A percentile compares a stretch with the other conserved stretches of the same genome.
Conservation (phyloP, 2,797 vertebrate species). For the Sebastolobus altivelis region DNA sequence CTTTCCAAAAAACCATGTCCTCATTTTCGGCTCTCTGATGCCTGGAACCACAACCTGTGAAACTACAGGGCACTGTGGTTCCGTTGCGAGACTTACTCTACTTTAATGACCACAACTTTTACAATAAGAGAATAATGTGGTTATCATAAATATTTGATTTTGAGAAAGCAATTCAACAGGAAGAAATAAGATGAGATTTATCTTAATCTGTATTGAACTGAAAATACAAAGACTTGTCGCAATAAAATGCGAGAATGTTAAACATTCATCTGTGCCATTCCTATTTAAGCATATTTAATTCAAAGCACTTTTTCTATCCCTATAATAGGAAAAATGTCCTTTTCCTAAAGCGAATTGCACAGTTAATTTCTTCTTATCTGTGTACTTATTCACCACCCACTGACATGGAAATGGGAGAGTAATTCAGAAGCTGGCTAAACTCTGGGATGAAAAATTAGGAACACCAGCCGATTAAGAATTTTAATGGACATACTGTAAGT, state of each 20-base stretch:
- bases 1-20: conserved; percentile 51
- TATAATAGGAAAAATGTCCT: conserved; percentile 27
- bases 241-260: conserved; percentile 17
- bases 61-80: background rate
- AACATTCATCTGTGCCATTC: conserved; percentile 29
- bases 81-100: conserved; percentile 12
- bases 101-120: conserved; percentile 5
- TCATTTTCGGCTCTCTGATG: conserved; percentile 54
- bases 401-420: conserved; percentile 20
- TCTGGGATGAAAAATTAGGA: conserved; percentile 5
- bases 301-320: conserved; percentile 24
- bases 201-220: conserved; percentile 29
- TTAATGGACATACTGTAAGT: conserved; percentile 1
- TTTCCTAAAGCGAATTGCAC: conserved; percentile 31
- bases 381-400: conserved; percentile 43
- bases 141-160: conserved; percentile 7
- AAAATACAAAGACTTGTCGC: conserved; percentile 12
- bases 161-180: background rate
- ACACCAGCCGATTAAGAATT: background rate
- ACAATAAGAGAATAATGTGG: background rate
- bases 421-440: conserved; percentile 40
- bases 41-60: conserved; percentile 48
- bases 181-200: background rate
- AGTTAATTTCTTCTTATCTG: conserved; percentile 40
- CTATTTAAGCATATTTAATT: conserved; percentile 32